phyloP scores from a whole-genome alignment of 2,888 invertebrate genomes.

The Serripes groenlandicus region DNA sequence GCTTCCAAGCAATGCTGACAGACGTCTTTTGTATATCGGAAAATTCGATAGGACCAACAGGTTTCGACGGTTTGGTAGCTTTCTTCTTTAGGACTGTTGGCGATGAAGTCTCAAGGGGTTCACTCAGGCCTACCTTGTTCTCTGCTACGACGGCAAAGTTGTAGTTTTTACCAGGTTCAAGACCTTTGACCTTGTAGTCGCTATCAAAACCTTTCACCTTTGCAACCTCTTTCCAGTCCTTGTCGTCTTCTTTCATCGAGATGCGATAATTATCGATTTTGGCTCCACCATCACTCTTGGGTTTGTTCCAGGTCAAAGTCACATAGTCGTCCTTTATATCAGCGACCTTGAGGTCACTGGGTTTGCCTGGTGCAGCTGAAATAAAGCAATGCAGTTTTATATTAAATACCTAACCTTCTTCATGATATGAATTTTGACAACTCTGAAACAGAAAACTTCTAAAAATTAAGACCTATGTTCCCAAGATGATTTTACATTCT shows the following conservation, averaged over 20 bases:
- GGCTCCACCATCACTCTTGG: conserved; percentile 85
- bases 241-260: conserved; percentile 88
- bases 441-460: no score
- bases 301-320: conserved; percentile 86
- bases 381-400: no score
- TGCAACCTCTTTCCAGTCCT: conserved; percentile 94
- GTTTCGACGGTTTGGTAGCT: conserved; percentile 75
- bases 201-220: conserved; percentile 91
- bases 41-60: conserved; percentile 82
- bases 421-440: no score
- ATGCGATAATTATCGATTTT: conserved; percentile 84
- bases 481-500: no score
- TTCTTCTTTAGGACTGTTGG: conserved; percentile 75
- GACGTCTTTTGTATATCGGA: conserved; percentile 80
- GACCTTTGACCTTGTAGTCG: conserved; percentile 80
- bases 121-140: conserved; percentile 82
- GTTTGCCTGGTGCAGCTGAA: conserved; percentile 81
- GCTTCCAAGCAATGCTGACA: conserved; percentile 87
- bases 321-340: conserved; percentile 77
- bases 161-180: conserved; percentile 81
- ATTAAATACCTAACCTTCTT: no score
- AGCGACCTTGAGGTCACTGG: conserved; percentile 70
- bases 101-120: conserved; percentile 74
- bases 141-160: conserved; percentile 85
- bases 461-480: no score